A percentile compares a stretch with the other conserved stretches of the same genome.
phyloP scores from a whole-genome alignment of 2,888 invertebrate species.

The Prenolepis imparis region DNA sequence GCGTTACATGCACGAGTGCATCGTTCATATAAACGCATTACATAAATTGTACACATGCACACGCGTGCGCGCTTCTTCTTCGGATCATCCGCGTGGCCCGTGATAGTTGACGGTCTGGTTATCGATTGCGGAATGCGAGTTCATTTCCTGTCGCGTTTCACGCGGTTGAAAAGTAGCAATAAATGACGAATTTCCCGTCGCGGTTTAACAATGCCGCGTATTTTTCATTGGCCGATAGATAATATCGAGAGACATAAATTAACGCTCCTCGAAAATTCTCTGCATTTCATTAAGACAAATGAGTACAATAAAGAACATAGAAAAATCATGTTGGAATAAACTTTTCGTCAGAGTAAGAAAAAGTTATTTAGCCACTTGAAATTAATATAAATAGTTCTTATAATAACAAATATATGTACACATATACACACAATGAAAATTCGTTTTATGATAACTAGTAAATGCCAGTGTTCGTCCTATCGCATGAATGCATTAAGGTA shows the following conservation, averaged over 20 bases:
- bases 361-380: neutral
- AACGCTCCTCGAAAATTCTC: neutral
- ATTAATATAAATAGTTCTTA: neutral
- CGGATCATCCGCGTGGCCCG: constrained; percentile 8
- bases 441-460: neutral
- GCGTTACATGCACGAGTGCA: neutral
- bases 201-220: neutral
- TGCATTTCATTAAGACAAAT: neutral
- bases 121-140: constrained; percentile 31
- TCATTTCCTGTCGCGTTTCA: constrained; percentile 1
- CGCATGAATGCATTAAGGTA: constrained; percentile 67
- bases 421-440: neutral
- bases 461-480: constrained; percentile 51
- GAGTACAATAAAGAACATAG: neutral
- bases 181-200: constrained; percentile 19
- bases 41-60: neutral
- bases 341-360: neutral
- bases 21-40: neutral
- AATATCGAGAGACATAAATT: neutral
- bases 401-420: neutral
- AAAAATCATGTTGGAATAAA: neutral
- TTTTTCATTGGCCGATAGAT: neutral
- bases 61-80: constrained; percentile 4
- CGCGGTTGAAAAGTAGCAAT: neutral
- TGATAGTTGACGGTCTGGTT: constrained; percentile 24